These are phyloP conservation scores for Vidua macroura DNA, from an alignment of 2,113 vertebrate genomes.

Conservation along the genomic window DNA sequence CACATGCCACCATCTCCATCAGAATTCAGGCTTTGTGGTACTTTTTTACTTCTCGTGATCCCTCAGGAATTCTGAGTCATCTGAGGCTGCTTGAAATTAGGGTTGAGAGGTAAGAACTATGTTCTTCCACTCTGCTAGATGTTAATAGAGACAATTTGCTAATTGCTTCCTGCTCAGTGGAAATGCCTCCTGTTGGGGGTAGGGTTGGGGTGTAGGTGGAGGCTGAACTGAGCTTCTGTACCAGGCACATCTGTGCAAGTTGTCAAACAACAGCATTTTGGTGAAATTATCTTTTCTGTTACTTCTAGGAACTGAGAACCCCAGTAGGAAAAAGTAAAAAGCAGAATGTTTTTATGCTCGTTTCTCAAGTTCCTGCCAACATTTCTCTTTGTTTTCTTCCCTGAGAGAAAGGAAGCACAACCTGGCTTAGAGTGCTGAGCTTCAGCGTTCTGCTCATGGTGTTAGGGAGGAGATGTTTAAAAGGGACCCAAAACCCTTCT, in stretches of 20 bases:
- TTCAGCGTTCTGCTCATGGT: fast-evolving
- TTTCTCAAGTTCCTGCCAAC: background rate
- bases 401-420: background rate
- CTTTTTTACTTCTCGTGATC: background rate
- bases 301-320: background rate
- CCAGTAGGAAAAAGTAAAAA: background rate
- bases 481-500: background rate
- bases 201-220: background rate
- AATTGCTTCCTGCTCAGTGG: conserved; percentile 7
- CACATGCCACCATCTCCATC: background rate
- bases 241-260: background rate
- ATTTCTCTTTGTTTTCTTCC: background rate
- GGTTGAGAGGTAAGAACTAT: background rate
- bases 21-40: background rate
- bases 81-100: background rate
- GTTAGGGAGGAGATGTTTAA: background rate
- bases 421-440: background rate
- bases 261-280: background rate
- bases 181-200: background rate
- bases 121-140: background rate
- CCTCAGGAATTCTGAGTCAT: background rate
- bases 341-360: background rate
- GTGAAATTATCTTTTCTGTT: background rate
- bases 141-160: background rate
- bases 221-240: background rate